These are phyloP conservation scores for Indicator indicator DNA, from an alignment of 2,113 vertebrate species.

Conservation along the genomic window DNA sequence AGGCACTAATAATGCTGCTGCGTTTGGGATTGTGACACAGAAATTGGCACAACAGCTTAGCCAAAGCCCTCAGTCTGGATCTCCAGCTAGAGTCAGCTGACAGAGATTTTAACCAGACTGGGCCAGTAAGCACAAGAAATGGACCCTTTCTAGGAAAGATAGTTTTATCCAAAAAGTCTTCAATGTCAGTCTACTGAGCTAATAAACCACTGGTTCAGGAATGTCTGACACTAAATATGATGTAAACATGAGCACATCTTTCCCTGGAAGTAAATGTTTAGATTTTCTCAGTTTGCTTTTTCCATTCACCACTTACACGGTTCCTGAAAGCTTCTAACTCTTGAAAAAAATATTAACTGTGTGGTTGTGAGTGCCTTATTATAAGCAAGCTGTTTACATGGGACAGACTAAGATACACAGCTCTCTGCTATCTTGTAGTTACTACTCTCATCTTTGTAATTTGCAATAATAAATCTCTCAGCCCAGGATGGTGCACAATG, in stretches of 20 bases:
- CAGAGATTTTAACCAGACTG: not conserved
- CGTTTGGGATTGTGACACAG: not conserved
- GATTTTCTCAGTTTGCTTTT: constrained; percentile 11
- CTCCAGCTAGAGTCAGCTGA: not conserved
- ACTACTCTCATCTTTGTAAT: not conserved
- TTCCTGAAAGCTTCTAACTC: not conserved
- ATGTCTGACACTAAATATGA: not conserved
- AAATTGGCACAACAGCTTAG: not conserved
- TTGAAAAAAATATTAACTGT: not conserved
- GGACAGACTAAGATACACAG: not conserved
- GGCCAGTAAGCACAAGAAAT: not conserved
- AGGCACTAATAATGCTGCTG: not conserved
- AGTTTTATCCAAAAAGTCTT: not conserved
- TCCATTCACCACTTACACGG: not conserved
- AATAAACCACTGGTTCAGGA: not conserved
- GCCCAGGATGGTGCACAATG: not conserved
- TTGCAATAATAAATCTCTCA: not conserved
- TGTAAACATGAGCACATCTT: not conserved
- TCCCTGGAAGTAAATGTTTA: constrained; percentile 13
- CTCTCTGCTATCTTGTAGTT: not conserved
- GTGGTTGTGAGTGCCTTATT: not conserved
- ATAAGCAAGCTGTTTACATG: not conserved
- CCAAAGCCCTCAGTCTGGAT: not conserved
- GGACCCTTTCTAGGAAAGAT: not conserved
- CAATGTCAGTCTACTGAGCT: not conserved